Evolutionary conservation across 2,797 vertebrate genomes (phyloP).

Genomic region (Enteromius unitaeniatus): DNA sequence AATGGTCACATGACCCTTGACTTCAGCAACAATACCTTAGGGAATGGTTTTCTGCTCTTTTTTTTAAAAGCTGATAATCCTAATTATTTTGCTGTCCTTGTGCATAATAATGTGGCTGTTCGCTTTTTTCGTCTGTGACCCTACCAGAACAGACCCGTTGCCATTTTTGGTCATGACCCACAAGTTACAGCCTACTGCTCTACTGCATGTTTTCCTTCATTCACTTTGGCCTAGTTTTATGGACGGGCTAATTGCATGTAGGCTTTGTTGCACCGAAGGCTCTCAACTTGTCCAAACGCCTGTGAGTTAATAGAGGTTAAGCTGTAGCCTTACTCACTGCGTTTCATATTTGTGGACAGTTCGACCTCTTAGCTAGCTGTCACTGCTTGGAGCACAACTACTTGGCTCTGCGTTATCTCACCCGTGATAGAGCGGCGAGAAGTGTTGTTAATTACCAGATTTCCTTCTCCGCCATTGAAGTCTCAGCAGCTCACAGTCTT

Average conservation of each 20-base stretch:
- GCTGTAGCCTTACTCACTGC: slow-evolving; percentile 9
- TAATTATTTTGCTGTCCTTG: slow-evolving; percentile 2
- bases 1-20: neutral
- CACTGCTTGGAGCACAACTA: slow-evolving; percentile 39
- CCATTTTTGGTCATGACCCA: neutral
- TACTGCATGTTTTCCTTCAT: slow-evolving; percentile 33
- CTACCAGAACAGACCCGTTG: neutral
- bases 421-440: slow-evolving; percentile 33
- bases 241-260: neutral
- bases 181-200: neutral
- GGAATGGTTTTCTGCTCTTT: neutral
- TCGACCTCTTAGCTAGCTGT: slow-evolving; percentile 38
- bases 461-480: slow-evolving; percentile 54
- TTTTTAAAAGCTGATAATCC: neutral
- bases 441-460: slow-evolving; percentile 60
- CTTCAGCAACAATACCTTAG: neutral
- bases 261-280: slow-evolving; percentile 22
- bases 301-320: slow-evolving; percentile 30
- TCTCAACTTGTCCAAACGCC: slow-evolving; percentile 33
- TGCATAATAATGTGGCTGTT: neutral
- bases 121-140: neutral
- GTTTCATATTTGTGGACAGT: slow-evolving; percentile 14
- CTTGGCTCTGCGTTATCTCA: slow-evolving; percentile 45
- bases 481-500: slow-evolving; percentile 57
- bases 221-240: slow-evolving; percentile 39